These are phyloP conservation scores for Geophilus truncorum DNA, from an alignment of 2,888 invertebrate genomes.

Conservation along the genomic window DNA sequence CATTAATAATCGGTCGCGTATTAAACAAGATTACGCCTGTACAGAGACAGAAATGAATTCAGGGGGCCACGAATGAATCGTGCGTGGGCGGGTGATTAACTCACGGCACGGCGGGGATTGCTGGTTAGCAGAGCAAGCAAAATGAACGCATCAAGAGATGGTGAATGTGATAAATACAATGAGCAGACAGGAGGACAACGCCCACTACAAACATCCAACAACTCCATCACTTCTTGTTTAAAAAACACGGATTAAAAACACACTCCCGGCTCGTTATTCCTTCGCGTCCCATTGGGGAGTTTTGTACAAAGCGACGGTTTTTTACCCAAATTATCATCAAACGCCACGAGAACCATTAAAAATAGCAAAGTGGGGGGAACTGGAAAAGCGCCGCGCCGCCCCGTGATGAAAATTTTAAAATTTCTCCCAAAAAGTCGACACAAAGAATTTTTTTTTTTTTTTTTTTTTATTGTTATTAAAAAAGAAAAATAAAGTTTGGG, in stretches of 20 bases:
- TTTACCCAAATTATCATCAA: not conserved
- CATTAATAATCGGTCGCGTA: conserved; percentile 20
- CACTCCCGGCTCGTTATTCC: not conserved
- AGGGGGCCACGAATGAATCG: conserved; percentile 10
- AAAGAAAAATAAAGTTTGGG: not conserved
- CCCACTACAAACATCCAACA: not conserved
- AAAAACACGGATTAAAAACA: not conserved
- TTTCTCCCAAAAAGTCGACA: not conserved
- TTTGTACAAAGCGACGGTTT: not conserved
- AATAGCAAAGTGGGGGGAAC: not conserved
- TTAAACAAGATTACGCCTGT: conserved; percentile 4
- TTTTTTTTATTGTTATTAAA: not conserved
- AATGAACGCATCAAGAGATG: conserved; percentile 20
- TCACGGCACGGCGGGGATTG: conserved; percentile 20
- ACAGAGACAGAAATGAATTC: conserved; percentile 20
- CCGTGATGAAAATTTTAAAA: not conserved
- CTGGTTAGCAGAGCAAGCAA: conserved; percentile 16
- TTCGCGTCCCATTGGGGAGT: not conserved
- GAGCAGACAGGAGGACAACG: not conserved
- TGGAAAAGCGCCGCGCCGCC: not conserved
- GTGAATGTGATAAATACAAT: conserved; percentile 13
- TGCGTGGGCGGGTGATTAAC: conserved; percentile 15
- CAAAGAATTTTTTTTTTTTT: not conserved
- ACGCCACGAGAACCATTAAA: not conserved
- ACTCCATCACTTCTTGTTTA: not conserved